A percentile compares a stretch with the other conserved stretches of the same genome.
phyloP scores from a whole-genome alignment of 2,888 invertebrate species.

The Caenorhabditis japonica region DNA sequence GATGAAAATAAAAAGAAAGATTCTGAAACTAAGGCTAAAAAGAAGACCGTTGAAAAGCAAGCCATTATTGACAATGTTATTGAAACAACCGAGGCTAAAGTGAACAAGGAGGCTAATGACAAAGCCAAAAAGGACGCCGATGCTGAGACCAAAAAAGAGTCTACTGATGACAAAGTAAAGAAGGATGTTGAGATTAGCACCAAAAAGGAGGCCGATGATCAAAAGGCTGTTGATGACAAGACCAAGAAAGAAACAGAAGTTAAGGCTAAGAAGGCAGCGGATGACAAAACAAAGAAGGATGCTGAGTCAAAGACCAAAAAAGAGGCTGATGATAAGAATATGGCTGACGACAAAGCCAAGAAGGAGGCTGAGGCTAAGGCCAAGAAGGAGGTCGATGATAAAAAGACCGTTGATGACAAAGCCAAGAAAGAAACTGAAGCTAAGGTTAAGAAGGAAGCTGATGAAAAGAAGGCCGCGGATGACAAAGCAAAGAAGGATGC shows the following conservation, averaged over 20 bases:
- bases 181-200: slow-evolving; percentile 6
- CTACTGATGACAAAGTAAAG: too few species aligned
- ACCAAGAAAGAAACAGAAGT: background rate
- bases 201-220: background rate
- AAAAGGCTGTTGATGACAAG: background rate
- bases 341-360: too few species aligned
- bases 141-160: background rate
- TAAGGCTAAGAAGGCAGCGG: background rate
- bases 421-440: slow-evolving; percentile 1
- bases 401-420: background rate
- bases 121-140: too few species aligned
- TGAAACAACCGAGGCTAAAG: too few species aligned
- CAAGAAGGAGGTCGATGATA: background rate
- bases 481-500: slow-evolving; percentile 10
- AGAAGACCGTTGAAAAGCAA: too few species aligned
- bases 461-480: background rate
- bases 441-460: background rate
- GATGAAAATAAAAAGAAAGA: background rate
- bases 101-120: too few species aligned
- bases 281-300: background rate
- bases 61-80: too few species aligned
- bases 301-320: background rate
- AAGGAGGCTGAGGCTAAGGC: background rate
- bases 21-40: background rate
- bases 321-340: too few species aligned